Base-by-base conservation (phyloP, 2,797 vertebrate genomes). In the Oophaga sylvatica region DNA sequence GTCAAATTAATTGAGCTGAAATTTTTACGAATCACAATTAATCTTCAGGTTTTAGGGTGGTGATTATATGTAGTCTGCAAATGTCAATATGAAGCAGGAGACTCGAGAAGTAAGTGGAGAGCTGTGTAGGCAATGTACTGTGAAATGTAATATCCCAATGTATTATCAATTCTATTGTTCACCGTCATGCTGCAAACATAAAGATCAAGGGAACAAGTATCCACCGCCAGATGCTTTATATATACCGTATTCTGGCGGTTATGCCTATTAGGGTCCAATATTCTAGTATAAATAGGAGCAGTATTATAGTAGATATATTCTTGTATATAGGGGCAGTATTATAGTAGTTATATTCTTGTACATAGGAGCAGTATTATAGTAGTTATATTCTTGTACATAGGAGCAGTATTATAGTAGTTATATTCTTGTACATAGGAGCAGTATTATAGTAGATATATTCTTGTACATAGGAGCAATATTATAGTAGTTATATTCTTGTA, bases 1-100 rank as follows among this genome's bases (percentile, higher is more conserved):
- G 4, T 7, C 45, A 9, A 73, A 73, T 73, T 73, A 73, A 73
- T 22, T 57, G 65, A 83, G 53, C 80, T 65, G 80, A 65, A 81
- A 65, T 48, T 65, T 81, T 65, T 65, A 22, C n/a, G 5, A 45
- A 45, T 65, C 26, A 56, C 80, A 81, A 81, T 81, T 81, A 81
- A 65, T 81, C 80, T 73, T 20, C 71, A 73, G 71, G 45, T 45
- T 73, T 17, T 73, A 7, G 3, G 9, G 16, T 41, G 35, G 31
- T 35, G 68, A 71, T 71, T 71, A 71, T 41, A 35, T 6, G 31
- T 9, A 35, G 68, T 71, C 68, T 16, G 68, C 17, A 45, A 73
- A 73, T 73, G 71, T 45, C 71, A 73, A 73, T 73, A 73, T 73
- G 71, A 73, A 45, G 35, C 71, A 9, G 11, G 71, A 73, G 41